These are phyloP conservation scores for Conus betulinus DNA, from an alignment of 1,140 invertebrate genomes.

Conservation along the genomic window DNA sequence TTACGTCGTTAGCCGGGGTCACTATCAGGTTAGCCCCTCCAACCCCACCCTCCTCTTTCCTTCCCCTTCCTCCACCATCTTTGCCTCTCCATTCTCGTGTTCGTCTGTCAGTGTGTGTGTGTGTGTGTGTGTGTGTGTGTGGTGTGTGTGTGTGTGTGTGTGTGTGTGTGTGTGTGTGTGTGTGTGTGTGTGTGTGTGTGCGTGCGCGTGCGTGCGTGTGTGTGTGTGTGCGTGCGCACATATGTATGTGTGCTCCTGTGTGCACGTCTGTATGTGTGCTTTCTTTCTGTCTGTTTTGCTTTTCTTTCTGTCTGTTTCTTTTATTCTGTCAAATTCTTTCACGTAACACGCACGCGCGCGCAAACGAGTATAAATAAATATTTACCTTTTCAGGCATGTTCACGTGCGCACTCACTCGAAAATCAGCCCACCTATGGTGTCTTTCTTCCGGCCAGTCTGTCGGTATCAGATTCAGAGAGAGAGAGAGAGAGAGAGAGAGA, in stretches of 20 bases:
- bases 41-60: neutral
- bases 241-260: neutral
- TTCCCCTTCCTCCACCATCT: neutral
- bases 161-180: conserved; percentile 21
- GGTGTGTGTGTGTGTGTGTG: too few species aligned
- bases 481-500: too few species aligned
- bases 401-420: too few species aligned
- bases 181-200: neutral
- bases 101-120: neutral
- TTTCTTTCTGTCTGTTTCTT: neutral
- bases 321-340: neutral
- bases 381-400: too few species aligned
- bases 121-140: too few species aligned
- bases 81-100: neutral
- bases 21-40: neutral
- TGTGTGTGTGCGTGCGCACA: neutral
- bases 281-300: neutral
- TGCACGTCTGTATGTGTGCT: neutral
- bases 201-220: neutral
- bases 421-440: too few species aligned
- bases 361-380: too few species aligned
- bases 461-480: too few species aligned
- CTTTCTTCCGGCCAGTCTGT: too few species aligned
- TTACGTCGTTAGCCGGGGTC: conserved; percentile 1
- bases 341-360: too few species aligned